Evolutionary conservation across 2,888 invertebrate species (phyloP), one percentile per base, ranked within the genome.

Genomic region (Hydrotaea diabolus): DNA sequence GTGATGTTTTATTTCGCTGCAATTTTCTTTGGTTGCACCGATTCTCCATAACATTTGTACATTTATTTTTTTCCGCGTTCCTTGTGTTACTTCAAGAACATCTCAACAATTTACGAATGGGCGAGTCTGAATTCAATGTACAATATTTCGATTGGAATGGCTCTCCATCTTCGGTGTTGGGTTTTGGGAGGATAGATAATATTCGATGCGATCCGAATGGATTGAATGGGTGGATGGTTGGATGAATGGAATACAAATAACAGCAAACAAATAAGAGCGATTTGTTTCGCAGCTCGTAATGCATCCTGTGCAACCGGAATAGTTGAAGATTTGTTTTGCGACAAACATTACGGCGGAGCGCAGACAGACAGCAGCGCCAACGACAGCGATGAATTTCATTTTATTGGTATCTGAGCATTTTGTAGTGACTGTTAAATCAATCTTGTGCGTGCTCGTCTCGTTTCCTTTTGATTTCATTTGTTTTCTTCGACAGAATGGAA

Each of bases 331-430:
- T 83, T 84, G 72, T 76, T 77, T 31, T 64, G 82, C 66, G 76
- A 85, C 82, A 82, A 85, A 80, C 73, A 72, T 49, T 53, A 72
- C 36, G 59, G 59, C 23, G 26, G 15, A 23, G 26, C 59, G 26
- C 13, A 59, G 23, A 77, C 59, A 64, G 31, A n/a, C 43, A 13
- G 13, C 43, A 43, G 43, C 43, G 13, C 9, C 43, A 43, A 13
- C 75, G 81, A 77, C 77, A 82, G 53, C 77, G 77, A 85, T 69
- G 82, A 80, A 80, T 82, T 82, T 82, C 79, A 77, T 85, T 82
- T 82, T 82, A 80, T 85, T 85, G 82, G 73, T 78, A 85, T 77
- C 85, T 21, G 62, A 85, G 76, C 85, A 80, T 73, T 85, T 80
- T 66, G 69, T 71, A 82, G 46, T 71, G 79, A 82, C 66, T 82